These are phyloP conservation scores for Anas platyrhynchos DNA, from an alignment of 2,113 vertebrate species.

Conservation along the genomic window DNA sequence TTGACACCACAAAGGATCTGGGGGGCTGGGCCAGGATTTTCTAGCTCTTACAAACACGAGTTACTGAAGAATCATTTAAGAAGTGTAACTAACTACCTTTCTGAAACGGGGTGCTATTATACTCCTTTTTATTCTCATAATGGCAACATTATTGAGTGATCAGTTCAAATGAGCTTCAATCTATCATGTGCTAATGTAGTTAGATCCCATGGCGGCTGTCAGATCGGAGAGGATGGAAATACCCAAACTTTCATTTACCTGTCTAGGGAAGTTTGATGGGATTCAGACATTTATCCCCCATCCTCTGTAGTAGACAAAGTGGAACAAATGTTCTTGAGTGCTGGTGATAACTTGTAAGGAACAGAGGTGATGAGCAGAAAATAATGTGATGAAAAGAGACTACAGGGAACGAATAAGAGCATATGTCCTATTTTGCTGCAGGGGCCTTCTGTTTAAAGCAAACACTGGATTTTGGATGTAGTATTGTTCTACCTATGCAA, in stretches of 20 bases:
- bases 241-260: neutral
- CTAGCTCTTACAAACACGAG: neutral
- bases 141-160: conserved; percentile 3
- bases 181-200: neutral
- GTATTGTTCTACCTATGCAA: conserved; percentile 38
- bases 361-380: conserved; percentile 32
- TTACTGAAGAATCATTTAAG: neutral
- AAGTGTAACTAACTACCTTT: neutral
- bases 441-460: conserved; percentile 36
- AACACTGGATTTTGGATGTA: conserved; percentile 37
- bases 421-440: conserved; percentile 52
- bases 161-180: conserved; percentile 3
- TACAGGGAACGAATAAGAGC: neutral
- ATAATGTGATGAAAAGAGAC: neutral
- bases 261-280: neutral
- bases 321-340: conserved; percentile 39
- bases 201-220: neutral
- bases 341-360: conserved; percentile 18
- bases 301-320: neutral
- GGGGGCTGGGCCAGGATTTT: neutral
- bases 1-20: neutral
- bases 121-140: neutral
- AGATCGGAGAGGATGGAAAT: neutral
- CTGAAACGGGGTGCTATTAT: neutral
- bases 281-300: neutral